Base-by-base conservation (phyloP, 2,797 vertebrate genomes). In the Alfaro cultratus region DNA sequence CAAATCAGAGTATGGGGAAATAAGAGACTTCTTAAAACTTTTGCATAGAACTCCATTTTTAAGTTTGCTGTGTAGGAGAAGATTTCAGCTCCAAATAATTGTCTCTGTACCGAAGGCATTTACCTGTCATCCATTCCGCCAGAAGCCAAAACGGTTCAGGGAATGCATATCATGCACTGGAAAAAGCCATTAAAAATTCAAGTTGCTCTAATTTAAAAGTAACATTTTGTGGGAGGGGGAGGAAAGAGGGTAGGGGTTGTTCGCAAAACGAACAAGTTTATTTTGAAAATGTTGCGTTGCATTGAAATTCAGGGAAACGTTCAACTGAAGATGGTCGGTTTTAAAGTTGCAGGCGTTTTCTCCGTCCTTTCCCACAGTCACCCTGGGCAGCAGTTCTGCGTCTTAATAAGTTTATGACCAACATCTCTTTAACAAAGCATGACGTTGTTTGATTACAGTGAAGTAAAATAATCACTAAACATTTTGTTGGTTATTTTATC, bases 301-400 rank as follows among this genome's bases (percentile, higher is more conserved):
- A 79, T 60, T 46, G 45, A 39, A 47, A 21, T n/a, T 70, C 82
- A 80, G 74, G 75, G 62, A 36, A 67, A 76, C 36, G 75, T 8
- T 51, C 29, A 67, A 80, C 7, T 55, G 51, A 64, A 88, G 74
- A 82, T 68, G 72, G 83, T 79, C 53, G 70, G 75, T 73, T 34
- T 47, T 77, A 62, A 62, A 57, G 70, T 78, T 45, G 31, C 16
- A 72, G 34, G 39, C 16, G 2, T 53, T 71, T 57, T 39, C 39
- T 79, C 70, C 41, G 51, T 76, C 31, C 15, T 39, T 21, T 23
- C 3, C 21, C 1, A 36, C 60, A 68, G 64, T 41, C 41, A 71
- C 11, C 23, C 1, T 15, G 23, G 11, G 39, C 39, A 70, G 9
- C 21, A 68, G 34, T 41, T 68, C 12, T 68, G 21, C 18, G 15